A percentile compares a stretch with the other conserved stretches of the same genome.
Conservation (phyloP, 1,140 invertebrate species). For the Saccostrea glomerata region DNA sequence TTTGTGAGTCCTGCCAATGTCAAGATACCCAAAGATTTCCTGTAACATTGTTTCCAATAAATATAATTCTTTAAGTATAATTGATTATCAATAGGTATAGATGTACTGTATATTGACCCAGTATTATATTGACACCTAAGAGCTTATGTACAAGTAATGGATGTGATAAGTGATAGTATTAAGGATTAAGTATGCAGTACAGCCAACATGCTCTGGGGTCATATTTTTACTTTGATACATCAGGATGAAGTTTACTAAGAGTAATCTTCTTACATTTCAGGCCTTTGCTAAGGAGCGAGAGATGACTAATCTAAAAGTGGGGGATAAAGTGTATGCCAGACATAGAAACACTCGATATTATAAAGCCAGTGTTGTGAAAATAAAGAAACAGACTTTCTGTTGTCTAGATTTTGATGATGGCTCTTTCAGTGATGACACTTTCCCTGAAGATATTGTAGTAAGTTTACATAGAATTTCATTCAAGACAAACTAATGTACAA, state of each 20-base stretch:
- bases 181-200: too few relatives aligned
- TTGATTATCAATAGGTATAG: too few relatives aligned
- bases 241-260: neutral
- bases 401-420: slow-evolving; percentile 85
- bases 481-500: too few relatives aligned
- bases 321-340: slow-evolving; percentile 83
- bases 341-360: slow-evolving; percentile 85
- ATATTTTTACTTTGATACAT: neutral
- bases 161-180: too few relatives aligned
- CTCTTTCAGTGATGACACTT: slow-evolving; percentile 84
- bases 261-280: slow-evolving; percentile 18
- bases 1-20: too few relatives aligned
- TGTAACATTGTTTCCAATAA: too few relatives aligned
- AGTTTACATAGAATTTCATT: slow-evolving; percentile 21
- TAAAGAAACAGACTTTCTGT: slow-evolving; percentile 81
- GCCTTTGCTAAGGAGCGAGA: slow-evolving; percentile 56
- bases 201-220: too few relatives aligned
- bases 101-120: too few relatives aligned
- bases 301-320: slow-evolving; percentile 70
- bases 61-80: too few relatives aligned
- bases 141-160: too few relatives aligned
- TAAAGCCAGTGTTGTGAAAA: slow-evolving; percentile 81
- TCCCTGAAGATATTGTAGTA: slow-evolving; percentile 79
- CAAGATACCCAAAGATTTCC: too few relatives aligned
- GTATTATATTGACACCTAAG: too few relatives aligned